Conservation (phyloP, 1,140 invertebrate genomes). For the Medauroidea extradentata region DNA sequence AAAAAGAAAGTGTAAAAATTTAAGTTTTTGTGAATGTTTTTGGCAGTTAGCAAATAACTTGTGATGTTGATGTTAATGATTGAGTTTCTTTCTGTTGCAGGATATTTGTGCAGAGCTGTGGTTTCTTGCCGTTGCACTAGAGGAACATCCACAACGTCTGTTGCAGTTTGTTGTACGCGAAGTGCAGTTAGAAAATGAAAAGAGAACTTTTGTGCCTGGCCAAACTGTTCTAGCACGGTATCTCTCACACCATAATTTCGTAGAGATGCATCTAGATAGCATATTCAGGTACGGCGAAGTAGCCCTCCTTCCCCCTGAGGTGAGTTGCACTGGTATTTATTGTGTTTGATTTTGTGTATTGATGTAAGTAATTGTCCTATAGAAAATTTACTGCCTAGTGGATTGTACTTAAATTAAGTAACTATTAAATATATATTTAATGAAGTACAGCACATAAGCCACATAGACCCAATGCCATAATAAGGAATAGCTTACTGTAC, state of each 20-base stretch:
- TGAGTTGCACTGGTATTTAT: too few relatives aligned
- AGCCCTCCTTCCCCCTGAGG: constrained; percentile 19
- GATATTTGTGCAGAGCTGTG: constrained; percentile 8
- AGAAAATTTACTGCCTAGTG: too few relatives aligned
- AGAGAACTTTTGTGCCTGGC: not conserved
- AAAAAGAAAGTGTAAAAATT: too few relatives aligned
- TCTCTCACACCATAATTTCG: constrained; percentile 18
- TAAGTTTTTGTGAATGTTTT: too few relatives aligned
- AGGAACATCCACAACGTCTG: constrained; percentile 9
- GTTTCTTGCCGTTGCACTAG: constrained; percentile 11
- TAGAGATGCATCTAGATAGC: constrained; percentile 21
- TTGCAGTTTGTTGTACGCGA: not conserved
- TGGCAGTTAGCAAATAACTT: too few relatives aligned
- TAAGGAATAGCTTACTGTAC: too few relatives aligned
- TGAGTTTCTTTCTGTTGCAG: not conserved
- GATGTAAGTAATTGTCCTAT: too few relatives aligned
- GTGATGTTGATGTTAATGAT: not conserved
- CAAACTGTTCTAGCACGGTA: constrained; percentile 19
- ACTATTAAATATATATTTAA: too few relatives aligned
- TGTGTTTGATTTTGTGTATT: too few relatives aligned
- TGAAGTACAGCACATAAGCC: too few relatives aligned
- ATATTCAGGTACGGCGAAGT: constrained; percentile 20
- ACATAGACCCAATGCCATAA: too few relatives aligned
- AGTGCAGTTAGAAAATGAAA: not conserved
- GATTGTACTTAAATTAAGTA: too few relatives aligned